Evolutionary conservation across 2,113 vertebrate species (phyloP), one percentile per base, ranked within the genome.

Genomic region (Oreochromis aureus): DNA sequence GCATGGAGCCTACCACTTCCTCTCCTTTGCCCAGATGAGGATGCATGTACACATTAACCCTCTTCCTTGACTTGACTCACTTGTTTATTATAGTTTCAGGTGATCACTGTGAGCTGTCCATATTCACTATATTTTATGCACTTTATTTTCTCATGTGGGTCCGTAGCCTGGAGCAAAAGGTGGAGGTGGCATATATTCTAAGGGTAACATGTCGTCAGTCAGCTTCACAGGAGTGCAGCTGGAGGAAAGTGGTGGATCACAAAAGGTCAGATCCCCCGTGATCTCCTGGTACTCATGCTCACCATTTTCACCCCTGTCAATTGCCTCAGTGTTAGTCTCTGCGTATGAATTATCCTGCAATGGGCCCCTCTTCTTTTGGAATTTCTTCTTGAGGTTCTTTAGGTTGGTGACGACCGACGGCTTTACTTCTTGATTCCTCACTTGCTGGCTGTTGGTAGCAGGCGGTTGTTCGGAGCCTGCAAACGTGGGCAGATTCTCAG

Each of bases 121-220:
- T 1, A 76, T 30, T 18, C 6, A 51, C 15, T 44, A 19, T 3
- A 18, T 55, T 48, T 81, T 51, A 76, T 48, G 15, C 41, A 82
- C 6, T 44, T 46, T 19, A 5, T 55, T 48, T 86, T 58, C 63
- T 51, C 12, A 30, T 18, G 15, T 63, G 24, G 46, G 11, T 90
- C 81, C 95, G 92, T 95, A 96, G 3, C 97, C 97, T 2, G 97
- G 97, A 36, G 97, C 96, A 18, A 97, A 98, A 10, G 97, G 96
- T 5, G 97, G 96, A 0, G 97, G 97, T 2, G 22, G 69, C 16
- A 3, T 81, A 86, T 97, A 97, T 80, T 97, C 97, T 8, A 90
- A 85, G 0, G 96, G 97, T 55, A 95, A 69, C 9, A 4, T 6
- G 16, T 12, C 39, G 6, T 83, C 24, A 12, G 32, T 41, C 15